Conservation (phyloP, 2,888 invertebrate genomes). For the Plagiodera versicolora region DNA sequence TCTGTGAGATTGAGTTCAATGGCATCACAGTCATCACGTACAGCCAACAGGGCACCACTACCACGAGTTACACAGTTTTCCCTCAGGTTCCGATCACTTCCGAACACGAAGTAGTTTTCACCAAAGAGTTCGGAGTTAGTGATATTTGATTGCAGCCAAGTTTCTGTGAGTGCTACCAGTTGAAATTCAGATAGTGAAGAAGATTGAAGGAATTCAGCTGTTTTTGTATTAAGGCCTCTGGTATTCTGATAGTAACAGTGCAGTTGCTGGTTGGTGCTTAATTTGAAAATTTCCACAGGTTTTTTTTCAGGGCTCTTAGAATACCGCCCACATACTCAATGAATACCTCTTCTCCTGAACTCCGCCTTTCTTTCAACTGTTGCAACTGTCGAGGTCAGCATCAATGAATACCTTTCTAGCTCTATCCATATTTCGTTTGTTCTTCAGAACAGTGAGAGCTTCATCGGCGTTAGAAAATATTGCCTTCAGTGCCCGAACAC, state of each 20-base stretch:
- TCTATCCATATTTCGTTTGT: constrained; percentile 6
- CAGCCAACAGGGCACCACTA: constrained; percentile 6
- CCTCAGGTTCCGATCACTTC: constrained; percentile 10
- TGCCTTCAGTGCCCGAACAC: too few species aligned
- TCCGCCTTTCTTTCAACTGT: constrained; percentile 1
- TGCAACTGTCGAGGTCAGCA: constrained; percentile 1
- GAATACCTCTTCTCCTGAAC: constrained; percentile 5
- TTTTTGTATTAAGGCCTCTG: constrained; percentile 1
- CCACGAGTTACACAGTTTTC: constrained; percentile 7
- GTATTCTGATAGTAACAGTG: constrained; percentile 1
- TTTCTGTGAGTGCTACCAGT: not conserved
- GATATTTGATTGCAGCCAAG: not conserved
- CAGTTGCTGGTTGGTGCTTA: constrained; percentile 3
- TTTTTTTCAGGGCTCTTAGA: not conserved
- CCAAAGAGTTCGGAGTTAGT: not conserved
- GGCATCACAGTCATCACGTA: constrained; percentile 4
- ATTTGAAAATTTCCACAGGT: constrained; percentile 4
- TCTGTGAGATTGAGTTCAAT: constrained; percentile 5
- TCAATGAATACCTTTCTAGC: constrained; percentile 2
- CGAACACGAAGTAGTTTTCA: constrained; percentile 8
- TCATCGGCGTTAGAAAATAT: too few species aligned
- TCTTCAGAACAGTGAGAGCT: too few species aligned
- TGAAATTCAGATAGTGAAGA: constrained; percentile 7
- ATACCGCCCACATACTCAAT: not conserved
- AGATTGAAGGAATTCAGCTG: not conserved